Percentiles rank a stretch among this genome's conserved stretches.
These are phyloP conservation scores for Coreius guichenoti DNA, from an alignment of 2,797 vertebrate genomes.

Conservation along the genomic window DNA sequence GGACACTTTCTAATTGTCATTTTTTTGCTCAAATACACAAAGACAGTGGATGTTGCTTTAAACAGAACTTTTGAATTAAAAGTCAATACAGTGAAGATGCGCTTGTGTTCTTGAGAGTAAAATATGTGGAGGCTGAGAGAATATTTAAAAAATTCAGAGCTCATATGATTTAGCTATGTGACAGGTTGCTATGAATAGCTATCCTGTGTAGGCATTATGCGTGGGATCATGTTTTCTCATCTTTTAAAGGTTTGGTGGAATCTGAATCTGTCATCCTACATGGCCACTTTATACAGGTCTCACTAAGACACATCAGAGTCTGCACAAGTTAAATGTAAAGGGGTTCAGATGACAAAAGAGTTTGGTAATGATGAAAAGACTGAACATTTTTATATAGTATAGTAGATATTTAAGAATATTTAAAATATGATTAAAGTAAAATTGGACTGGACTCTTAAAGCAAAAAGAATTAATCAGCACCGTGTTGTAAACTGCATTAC, in stretches of 20 bases:
- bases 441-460: not conserved
- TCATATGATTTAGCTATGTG: slow-evolving; percentile 29
- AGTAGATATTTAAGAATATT: not conserved
- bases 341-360: not conserved
- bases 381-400: not conserved
- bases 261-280: slow-evolving; percentile 22
- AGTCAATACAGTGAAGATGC: not conserved
- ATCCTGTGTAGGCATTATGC: slow-evolving; percentile 43
- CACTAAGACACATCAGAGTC: not conserved
- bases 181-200: slow-evolving; percentile 53
- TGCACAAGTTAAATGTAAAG: not conserved
- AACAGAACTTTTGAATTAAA: slow-evolving; percentile 11
- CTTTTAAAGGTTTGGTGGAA: slow-evolving; percentile 38
- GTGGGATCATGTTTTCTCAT: slow-evolving; percentile 30
- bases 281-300: not conserved
- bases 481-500: not conserved
- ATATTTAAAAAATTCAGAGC: slow-evolving; percentile 9
- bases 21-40: slow-evolving; percentile 65
- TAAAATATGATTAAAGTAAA: not conserved
- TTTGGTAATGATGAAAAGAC: not conserved
- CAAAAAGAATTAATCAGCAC: not conserved
- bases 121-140: slow-evolving; percentile 26
- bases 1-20: slow-evolving; percentile 62
- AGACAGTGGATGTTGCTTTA: not conserved
- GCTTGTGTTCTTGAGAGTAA: not conserved